Evolutionary conservation across 1,140 invertebrate genomes (phyloP).

Genomic region (Pogonognathellus flavescens): DNA sequence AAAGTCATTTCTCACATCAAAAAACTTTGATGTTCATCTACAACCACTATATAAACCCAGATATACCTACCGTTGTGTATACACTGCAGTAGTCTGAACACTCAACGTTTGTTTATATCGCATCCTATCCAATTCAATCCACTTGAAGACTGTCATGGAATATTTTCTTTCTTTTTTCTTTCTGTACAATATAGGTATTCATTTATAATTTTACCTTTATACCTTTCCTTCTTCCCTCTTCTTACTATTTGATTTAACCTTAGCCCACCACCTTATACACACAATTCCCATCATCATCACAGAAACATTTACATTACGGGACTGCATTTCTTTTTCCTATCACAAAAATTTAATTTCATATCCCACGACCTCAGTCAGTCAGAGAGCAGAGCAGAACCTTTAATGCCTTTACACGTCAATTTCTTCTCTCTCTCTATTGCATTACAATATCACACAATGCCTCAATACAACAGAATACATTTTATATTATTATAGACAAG

Average conservation of each 20-base stretch:
- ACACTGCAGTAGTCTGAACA: too few species aligned
- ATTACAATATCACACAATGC: slow-evolving; percentile 5
- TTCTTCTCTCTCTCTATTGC: neutral
- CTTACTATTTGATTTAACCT: slow-evolving; percentile 28
- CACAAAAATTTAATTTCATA: slow-evolving; percentile 24
- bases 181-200: neutral
- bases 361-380: neutral
- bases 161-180: neutral
- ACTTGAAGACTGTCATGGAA: slow-evolving; percentile 20
- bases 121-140: slow-evolving; percentile 44
- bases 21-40: slow-evolving; percentile 31
- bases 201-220: neutral
- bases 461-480: neutral
- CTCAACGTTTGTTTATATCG: slow-evolving; percentile 42
- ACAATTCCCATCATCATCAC: slow-evolving; percentile 1
- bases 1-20: slow-evolving; percentile 64
- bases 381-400: neutral
- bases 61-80: too few species aligned
- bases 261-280: slow-evolving; percentile 32
- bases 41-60: neutral
- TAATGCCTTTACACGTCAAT: slow-evolving; percentile 2
- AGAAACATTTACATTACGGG: neutral
- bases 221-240: neutral
- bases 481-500: neutral
- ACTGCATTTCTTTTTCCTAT: neutral